Percentiles rank a stretch among this genome's conserved stretches.
Conservation (phyloP, 2,888 invertebrate genomes). For the Lasioglossum oenotherae region DNA sequence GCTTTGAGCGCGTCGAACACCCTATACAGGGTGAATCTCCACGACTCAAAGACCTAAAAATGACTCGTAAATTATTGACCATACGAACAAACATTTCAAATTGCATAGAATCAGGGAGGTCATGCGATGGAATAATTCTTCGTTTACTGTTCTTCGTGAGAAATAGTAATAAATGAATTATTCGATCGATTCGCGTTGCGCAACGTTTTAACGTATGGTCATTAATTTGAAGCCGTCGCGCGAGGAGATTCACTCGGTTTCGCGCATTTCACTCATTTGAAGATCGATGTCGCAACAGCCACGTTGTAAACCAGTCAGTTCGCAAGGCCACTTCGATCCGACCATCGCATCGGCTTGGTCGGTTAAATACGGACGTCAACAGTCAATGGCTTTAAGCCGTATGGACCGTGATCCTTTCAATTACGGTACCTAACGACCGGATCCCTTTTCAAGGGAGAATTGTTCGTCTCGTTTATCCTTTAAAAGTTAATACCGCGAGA, state of each 20-base stretch:
- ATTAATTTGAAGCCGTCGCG: background rate
- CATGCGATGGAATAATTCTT: background rate
- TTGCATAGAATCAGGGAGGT: background rate
- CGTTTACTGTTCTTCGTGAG: background rate
- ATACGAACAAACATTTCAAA: background rate
- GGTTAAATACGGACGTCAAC: slow-evolving; percentile 16
- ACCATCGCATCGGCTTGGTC: background rate
- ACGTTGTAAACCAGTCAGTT: slow-evolving; percentile 25
- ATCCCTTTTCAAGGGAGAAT: slow-evolving; percentile 56
- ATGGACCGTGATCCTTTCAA: slow-evolving; percentile 30
- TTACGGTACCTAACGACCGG: slow-evolving; percentile 18
- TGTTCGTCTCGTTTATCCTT: background rate
- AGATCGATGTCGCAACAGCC: slow-evolving; percentile 28
- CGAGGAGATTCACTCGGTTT: background rate
- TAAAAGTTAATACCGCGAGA: background rate
- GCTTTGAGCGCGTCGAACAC: background rate
- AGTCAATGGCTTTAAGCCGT: slow-evolving; percentile 50
- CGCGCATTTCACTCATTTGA: slow-evolving; percentile 34
- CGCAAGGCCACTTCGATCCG: background rate
- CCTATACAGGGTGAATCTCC: background rate
- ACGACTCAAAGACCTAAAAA: background rate
- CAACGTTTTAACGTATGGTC: background rate
- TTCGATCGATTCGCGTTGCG: background rate
- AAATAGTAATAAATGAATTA: background rate
- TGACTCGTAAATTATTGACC: background rate